Evolutionary conservation across 2,797 vertebrate species (phyloP), one percentile per base, ranked within the genome.

Genomic region (Betta splendens): DNA sequence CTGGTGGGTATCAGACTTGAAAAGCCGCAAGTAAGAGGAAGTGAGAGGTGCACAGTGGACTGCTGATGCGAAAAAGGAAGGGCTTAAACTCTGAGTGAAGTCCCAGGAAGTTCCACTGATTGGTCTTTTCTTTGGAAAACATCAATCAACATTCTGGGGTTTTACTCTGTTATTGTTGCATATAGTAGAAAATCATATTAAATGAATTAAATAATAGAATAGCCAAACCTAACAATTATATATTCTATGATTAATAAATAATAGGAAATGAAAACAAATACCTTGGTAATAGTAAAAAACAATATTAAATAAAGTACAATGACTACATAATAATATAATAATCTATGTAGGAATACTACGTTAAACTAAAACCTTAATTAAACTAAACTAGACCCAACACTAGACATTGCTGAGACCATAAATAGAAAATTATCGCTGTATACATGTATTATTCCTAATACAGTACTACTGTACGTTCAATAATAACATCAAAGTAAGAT

Each of bases 31-130:
- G 6, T 47, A 64, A 59, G 48, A 55, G 65, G 82, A 87, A 87
- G 76, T 81, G 65, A 76, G 45, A 72, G 0, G 45, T 17, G 7
- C 13, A 3, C 5, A 16, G 36, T 25, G 12, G 3, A 45, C 2
- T 4, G 33, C 13, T 22, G 8, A 33, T 6, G 56, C 10, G n/a
- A 43, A 44, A 47, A 59, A 54, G 59, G 55, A 21, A 8, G 23
- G n/a, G 12, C 45, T n/a, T 0, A 51, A 69, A 53, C 23, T 42
- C 54, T 48, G 36, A 17, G 57, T 69, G 43, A 71, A 69, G 21
- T 48, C 61, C 58, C 16, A 67, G 78, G 68, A 69, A 79, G 28
- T 72, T 79, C 77, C 75, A 55, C 9, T 10, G 13, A 15, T 31
- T 7, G 20, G 15, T 29, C 4, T n/a, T 44, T 53, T 31, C 3